These are phyloP conservation scores for Ophion ellenae DNA, from an alignment of 2,888 invertebrate species.

Conservation along the genomic window DNA sequence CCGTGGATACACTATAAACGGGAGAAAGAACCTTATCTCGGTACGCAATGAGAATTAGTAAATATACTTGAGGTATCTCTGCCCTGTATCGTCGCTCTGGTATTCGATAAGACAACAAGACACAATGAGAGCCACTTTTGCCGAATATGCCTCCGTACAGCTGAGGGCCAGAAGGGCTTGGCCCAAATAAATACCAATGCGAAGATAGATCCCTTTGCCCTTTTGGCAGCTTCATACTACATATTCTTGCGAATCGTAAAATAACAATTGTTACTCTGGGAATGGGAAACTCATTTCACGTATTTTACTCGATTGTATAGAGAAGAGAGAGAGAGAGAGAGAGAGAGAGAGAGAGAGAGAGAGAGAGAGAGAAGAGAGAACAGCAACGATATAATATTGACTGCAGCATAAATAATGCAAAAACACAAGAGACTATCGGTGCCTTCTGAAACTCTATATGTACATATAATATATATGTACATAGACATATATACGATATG, in stretches of 20 bases:
- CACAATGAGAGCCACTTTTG: neutral
- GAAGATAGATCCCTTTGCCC: neutral
- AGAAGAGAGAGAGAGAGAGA: neutral
- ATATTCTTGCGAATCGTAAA: constrained; percentile 13
- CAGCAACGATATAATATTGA: constrained; percentile 9
- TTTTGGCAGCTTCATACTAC: neutral
- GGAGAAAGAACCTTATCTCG: constrained; percentile 75
- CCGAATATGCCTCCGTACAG: neutral
- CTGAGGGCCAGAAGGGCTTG: neutral
- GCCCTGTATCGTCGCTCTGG: constrained; percentile 11
- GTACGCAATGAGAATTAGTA: constrained; percentile 81
- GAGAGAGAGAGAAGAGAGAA: neutral
- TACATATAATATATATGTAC: constrained; percentile 10
- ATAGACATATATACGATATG: constrained; percentile 8
- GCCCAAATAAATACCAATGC: neutral
- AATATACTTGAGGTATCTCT: constrained; percentile 69
- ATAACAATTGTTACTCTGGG: constrained; percentile 30
- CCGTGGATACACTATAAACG: neutral
- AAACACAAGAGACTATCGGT: constrained; percentile 40
- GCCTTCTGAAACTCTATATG: constrained; percentile 11
- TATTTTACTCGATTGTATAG: neutral
- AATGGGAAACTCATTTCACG: constrained; percentile 52
- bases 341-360: neutral
- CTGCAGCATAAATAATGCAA: constrained; percentile 32
- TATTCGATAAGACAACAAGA: neutral